Percentiles rank a stretch among this genome's conserved stretches.
phyloP scores from a whole-genome alignment of 1,140 invertebrate species.

The Oryctes rhinoceros region DNA sequence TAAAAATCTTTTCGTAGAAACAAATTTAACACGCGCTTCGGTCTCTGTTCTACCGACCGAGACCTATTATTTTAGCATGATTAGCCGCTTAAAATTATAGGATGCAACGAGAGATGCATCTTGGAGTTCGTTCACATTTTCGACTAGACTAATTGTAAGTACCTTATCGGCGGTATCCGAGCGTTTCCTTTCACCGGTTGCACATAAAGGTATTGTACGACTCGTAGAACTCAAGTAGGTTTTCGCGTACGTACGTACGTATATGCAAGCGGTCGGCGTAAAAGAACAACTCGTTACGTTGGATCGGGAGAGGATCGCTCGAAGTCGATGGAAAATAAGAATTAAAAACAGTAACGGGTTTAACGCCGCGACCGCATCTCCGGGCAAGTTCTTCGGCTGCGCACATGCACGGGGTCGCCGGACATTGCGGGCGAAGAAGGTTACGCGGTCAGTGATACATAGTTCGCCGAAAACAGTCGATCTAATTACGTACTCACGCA shows the following conservation, averaged over 20 bases:
- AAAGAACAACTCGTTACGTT: not conserved
- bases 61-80: no score
- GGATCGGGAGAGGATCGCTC: not conserved
- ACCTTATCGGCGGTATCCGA: not conserved
- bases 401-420: not conserved
- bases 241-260: not conserved
- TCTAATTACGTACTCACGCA: slow-evolving; percentile 39
- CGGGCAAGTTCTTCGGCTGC: not conserved
- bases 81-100: no score
- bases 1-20: no score
- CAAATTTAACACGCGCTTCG: no score
- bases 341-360: slow-evolving; percentile 18
- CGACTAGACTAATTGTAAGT: not conserved
- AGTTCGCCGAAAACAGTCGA: slow-evolving; percentile 37
- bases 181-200: not conserved
- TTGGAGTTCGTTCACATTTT: no score
- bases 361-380: not conserved
- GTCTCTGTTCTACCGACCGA: no score
- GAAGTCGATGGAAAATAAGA: not conserved
- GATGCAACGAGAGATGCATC: no score
- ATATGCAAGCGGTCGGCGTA: not conserved
- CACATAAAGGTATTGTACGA: not conserved
- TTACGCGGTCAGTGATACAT: slow-evolving; percentile 42
- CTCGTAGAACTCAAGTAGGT: not conserved
- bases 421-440: slow-evolving; percentile 42